phyloP scores from a whole-genome alignment of 2,888 invertebrate species.

The Patella pellucida region DNA sequence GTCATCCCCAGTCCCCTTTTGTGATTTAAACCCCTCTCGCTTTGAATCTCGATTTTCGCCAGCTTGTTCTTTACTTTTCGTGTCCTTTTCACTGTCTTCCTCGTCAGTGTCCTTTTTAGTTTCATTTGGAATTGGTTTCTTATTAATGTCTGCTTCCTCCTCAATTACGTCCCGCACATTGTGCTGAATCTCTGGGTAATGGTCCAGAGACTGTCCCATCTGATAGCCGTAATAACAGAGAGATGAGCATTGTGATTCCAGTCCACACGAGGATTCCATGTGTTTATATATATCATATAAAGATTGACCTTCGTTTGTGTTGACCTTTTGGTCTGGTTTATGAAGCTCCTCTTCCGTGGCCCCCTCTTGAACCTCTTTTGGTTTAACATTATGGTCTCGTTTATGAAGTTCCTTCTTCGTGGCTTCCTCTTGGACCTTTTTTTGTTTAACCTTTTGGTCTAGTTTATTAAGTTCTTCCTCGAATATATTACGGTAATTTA shows the following conservation, averaged over 20 bases:
- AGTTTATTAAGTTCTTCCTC: conserved; percentile 12
- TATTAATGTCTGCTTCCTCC: neutral
- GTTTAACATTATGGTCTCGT: neutral
- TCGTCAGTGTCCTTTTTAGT: neutral
- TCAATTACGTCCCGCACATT: neutral
- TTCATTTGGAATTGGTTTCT: neutral
- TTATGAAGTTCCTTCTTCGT: conserved; percentile 11
- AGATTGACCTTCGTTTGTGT: neutral
- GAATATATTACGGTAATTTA: neutral
- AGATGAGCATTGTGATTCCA: neutral
- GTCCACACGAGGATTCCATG: too few species aligned
- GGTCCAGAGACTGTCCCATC: neutral
- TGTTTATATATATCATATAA: too few species aligned
- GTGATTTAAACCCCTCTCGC: neutral
- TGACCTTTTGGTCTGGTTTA: conserved; percentile 8
- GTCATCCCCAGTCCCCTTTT: too few species aligned
- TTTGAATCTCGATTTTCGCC: conserved; percentile 18
- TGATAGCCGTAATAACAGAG: neutral
- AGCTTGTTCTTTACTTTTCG: conserved; percentile 3
- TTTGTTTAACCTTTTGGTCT: conserved; percentile 11
- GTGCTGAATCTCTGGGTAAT: neutral
- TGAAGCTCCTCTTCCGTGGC: conserved; percentile 3
- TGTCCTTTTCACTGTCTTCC: neutral
- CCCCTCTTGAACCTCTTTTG: neutral
- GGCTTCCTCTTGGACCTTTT: neutral